A percentile compares a stretch with the other conserved stretches of the same genome.
These are phyloP conservation scores for Myrmecophaga tridactyla DNA, from an alignment of 2,113 vertebrate genomes.

Conservation along the genomic window DNA sequence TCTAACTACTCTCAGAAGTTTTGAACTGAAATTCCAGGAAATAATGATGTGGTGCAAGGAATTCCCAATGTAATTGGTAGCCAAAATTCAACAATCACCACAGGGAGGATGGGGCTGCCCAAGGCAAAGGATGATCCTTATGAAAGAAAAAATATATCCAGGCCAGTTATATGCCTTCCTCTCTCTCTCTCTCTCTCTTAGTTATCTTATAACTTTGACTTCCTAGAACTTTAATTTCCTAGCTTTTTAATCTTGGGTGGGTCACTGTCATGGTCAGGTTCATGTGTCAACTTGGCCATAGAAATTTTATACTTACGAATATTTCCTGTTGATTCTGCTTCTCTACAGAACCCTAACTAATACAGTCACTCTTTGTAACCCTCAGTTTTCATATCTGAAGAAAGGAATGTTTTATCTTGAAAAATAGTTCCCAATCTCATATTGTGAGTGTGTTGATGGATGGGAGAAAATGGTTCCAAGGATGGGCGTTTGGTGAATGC, in stretches of 20 bases:
- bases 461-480: not conserved
- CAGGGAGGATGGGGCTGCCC: not conserved
- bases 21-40: not conserved
- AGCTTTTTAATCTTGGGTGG: not conserved
- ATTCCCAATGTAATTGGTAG: not conserved
- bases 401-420: not conserved
- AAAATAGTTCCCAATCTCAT: not conserved
- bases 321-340: too few species aligned
- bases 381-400: not conserved
- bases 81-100: not conserved
- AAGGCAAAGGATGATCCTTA: not conserved
- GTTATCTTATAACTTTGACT: not conserved
- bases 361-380: not conserved
- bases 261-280: too few species aligned
- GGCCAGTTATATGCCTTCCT: not conserved
- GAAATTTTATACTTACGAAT: too few species aligned
- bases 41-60: not conserved
- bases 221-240: not conserved
- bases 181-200: not conserved
- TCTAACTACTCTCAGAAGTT: too few species aligned
- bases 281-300: too few species aligned
- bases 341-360: too few species aligned
- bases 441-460: not conserved
- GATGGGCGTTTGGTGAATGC: too few species aligned
- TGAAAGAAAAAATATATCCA: not conserved